These are phyloP conservation scores for Pluvianellus socialis DNA, from an alignment of 2,113 vertebrate species.

Conservation along the genomic window DNA sequence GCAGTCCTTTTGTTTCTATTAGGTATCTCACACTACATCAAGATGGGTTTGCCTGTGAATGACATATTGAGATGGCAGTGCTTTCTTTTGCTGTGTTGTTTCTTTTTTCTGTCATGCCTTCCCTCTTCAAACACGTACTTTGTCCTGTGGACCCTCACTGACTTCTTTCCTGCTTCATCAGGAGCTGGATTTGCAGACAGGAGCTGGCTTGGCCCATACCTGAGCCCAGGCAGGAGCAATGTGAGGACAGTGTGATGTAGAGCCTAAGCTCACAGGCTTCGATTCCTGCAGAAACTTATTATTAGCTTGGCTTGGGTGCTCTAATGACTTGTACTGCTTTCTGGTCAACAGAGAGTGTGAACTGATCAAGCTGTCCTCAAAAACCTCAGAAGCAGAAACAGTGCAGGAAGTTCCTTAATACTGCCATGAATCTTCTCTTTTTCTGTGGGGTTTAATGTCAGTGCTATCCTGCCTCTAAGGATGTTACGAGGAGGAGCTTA, in stretches of 20 bases:
- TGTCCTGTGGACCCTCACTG: not conserved
- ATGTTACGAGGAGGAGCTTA: not conserved
- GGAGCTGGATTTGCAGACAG: not conserved
- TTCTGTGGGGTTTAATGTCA: not conserved
- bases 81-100: not conserved
- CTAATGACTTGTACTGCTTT: not conserved
- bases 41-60: not conserved
- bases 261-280: not conserved
- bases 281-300: not conserved
- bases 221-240: not conserved
- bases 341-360: not conserved
- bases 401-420: not conserved
- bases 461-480: not conserved
- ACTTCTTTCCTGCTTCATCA: not conserved
- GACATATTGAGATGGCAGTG: not conserved
- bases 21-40: not conserved
- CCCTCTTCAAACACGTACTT: not conserved
- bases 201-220: not conserved
- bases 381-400: not conserved
- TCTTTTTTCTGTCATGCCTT: not conserved
- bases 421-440: not conserved
- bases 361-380: not conserved
- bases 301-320: not conserved
- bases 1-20: not conserved
- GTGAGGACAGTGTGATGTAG: not conserved